Evolutionary conservation across 37 sponge, comb jelly and placozoan species (phyloP).

Genomic region (Amphimedon queenslandica): DNA sequence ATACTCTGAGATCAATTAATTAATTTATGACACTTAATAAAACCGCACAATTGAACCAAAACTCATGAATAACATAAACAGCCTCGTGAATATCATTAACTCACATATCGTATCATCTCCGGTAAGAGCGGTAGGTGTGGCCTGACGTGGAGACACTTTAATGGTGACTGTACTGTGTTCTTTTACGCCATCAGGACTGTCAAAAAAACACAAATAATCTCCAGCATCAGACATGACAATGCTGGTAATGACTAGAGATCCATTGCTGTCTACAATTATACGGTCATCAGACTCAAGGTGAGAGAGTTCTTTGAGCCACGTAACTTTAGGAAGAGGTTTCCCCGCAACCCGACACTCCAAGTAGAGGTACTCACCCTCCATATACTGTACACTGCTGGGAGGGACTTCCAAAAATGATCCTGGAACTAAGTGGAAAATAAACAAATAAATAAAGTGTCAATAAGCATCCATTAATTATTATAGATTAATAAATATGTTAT

Average conservation of each 20-base stretch:
- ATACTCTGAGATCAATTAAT: too few species aligned
- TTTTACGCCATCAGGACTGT: background rate
- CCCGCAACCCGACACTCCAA: constrained; percentile 50
- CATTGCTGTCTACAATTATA: constrained; percentile 17
- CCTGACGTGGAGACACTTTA: background rate
- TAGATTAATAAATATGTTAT: background rate
- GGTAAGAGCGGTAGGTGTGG: background rate
- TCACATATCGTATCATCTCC: background rate
- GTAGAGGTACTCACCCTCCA: constrained; percentile 4
- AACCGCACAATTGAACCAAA: too few species aligned
- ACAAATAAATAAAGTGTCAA: too few species aligned
- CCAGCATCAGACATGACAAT: constrained; percentile 15
- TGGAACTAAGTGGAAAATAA: background rate
- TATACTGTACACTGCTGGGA: background rate
- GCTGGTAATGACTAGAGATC: constrained; percentile 19
- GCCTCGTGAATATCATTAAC: background rate
- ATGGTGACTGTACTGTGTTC: background rate
- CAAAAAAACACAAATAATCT: constrained; percentile 27
- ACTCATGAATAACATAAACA: too few species aligned
- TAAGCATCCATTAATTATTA: background rate
- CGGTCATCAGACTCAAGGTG: background rate
- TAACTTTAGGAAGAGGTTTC: constrained; percentile 22
- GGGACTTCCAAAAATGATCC: background rate
- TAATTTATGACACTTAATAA: too few species aligned
- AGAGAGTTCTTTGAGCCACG: constrained; percentile 7